Evolutionary conservation across 2,888 invertebrate species (phyloP), one percentile per base, ranked within the genome.

Genomic region (Clunio marinus): DNA sequence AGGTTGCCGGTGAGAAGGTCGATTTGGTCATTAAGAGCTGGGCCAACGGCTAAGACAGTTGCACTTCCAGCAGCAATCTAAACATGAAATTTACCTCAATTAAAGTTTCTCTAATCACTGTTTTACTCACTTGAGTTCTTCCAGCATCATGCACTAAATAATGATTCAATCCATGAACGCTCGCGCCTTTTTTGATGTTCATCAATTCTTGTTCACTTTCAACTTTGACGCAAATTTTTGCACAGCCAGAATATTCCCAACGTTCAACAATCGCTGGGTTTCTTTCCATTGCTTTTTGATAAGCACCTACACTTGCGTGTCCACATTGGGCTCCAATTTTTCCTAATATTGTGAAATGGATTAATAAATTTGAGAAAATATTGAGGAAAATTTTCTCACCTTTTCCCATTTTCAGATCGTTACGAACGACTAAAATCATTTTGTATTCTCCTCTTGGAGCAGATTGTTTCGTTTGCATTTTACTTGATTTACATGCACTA

Each of bases 41-140:
- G 97, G n/a, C 97, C 97, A 67, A 97, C 83, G 1, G 93, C 96
- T 69, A 96, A 81, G 1, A 96, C 96, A 69, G 97, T 97, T 13
- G 66, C 10, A 35, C 66, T 66, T 51, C 66, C 66, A 32, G 66
- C 51, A 2, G 66, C 66, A 10, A 66, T 66, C 51, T 51, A n/a
- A 41, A 32, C 10, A n/a, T 41, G 7, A 41, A 15, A 41, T 15
- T 10, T n/a, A n/a, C n/a, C 74, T 32, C n/a, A 41, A n/a, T 41
- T 41, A 41, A 15, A 5, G n/a, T 3, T n/a, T 41, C 10, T 10
- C 15, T n/a, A n/a, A n/a, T 41, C n/a, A n/a, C 7, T 32, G 32
- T 32, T 3, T n/a, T 41, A n/a, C 15, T n/a, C 89, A 41, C 41
- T 80, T 97, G 96, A 4, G 96, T 97, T 72, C 92, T 86, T 1